Evolutionary conservation across 2,888 invertebrate species (phyloP).

Genomic region (Nebria brevicollis): DNA sequence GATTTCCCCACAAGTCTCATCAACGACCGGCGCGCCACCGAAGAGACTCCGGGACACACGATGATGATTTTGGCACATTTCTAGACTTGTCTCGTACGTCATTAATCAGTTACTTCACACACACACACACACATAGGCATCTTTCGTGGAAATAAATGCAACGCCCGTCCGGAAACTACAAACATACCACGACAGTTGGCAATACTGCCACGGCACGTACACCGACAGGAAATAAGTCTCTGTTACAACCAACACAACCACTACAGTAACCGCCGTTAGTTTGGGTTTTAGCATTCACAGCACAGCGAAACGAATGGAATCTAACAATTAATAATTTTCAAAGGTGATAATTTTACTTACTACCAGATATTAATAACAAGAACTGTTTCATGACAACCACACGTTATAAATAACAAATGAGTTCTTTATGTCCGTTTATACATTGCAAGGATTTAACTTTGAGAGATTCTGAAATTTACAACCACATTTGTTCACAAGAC

Average conservation of each 20-base stretch:
- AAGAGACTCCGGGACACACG: neutral
- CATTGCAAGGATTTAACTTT: neutral
- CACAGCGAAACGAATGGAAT: constrained; percentile 6
- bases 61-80: constrained; percentile 34
- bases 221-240: constrained; percentile 37
- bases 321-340: constrained; percentile 17
- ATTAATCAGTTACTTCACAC: constrained; percentile 33
- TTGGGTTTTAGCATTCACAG: constrained; percentile 13
- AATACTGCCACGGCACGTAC: constrained; percentile 28
- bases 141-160: constrained; percentile 38
- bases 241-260: constrained; percentile 2
- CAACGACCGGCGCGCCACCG: neutral
- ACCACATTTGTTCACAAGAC: too few relatives aligned
- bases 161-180: constrained; percentile 29
- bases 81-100: constrained; percentile 23
- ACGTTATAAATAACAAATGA: neutral
- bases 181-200: constrained; percentile 38
- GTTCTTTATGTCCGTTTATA: neutral
- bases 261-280: neutral
- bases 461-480: too few relatives aligned
- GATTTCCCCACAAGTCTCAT: constrained; percentile 7
- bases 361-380: neutral
- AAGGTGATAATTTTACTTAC: neutral
- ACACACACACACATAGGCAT: constrained; percentile 10
- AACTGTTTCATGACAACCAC: neutral